Evolutionary conservation across 2,797 vertebrate species (phyloP).

Genomic region (Leptodactylus fallax): DNA sequence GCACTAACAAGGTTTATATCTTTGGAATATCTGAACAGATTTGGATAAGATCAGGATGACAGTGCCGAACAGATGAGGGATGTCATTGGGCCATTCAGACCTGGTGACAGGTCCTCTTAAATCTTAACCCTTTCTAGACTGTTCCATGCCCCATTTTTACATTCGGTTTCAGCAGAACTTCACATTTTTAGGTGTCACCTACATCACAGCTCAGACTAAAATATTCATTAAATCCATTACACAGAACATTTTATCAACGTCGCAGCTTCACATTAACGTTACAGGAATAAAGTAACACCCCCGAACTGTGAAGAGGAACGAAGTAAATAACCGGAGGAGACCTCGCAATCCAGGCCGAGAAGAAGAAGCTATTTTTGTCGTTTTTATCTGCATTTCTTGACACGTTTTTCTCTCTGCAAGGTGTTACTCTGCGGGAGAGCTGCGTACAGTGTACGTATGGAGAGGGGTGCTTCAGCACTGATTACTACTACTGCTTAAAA

Average conservation of each 20-base stretch:
- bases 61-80: too few relatives aligned
- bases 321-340: constrained; percentile 26
- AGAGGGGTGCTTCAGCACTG: not conserved
- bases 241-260: not conserved
- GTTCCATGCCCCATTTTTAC: too few relatives aligned
- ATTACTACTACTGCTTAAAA: not conserved
- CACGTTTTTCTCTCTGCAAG: not conserved
- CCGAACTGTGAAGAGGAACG: not conserved
- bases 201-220: not conserved
- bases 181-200: not conserved
- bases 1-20: too few relatives aligned
- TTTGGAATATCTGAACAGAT: too few relatives aligned
- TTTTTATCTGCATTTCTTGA: not conserved
- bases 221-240: not conserved
- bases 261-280: not conserved
- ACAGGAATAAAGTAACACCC: constrained; percentile 22
- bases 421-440: not conserved
- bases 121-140: too few relatives aligned
- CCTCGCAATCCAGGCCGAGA: not conserved
- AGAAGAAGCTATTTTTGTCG: constrained; percentile 5
- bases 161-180: not conserved
- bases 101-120: too few relatives aligned
- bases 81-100: too few relatives aligned
- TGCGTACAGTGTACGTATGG: not conserved
- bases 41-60: too few relatives aligned